Base-by-base conservation (phyloP, 2,888 invertebrate genomes). In the Pherbina coryleti region DNA sequence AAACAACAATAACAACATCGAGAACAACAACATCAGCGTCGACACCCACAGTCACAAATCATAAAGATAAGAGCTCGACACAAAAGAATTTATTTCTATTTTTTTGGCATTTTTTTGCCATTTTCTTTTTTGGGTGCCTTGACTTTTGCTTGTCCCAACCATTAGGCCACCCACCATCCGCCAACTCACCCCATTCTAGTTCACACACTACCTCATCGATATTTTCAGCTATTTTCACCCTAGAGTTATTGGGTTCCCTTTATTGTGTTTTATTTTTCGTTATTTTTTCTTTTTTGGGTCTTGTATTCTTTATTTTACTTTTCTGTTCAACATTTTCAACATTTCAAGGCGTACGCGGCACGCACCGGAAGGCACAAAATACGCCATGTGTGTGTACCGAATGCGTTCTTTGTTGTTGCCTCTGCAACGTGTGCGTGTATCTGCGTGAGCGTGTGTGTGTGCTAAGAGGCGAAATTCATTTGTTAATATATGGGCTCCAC, bases 31-130 rank as follows among this genome's bases (percentile, higher is more conserved):
- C 28, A 49, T 83, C 83, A 84, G 82, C 83, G 85, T 83, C 84
- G 84, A 86, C 86, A 86, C 88, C 86, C 85, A 85, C 84, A 85
- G 86, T 85, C 88, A 88, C 88, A 89, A 89, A 89, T 89, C 89
- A 89, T 88, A 87, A 86, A 88, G 89, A 89, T 89, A 89, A 89
- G 87, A 88, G 85, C 84, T 17, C 55, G 71, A 86, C 85, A 88
- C 87, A 88, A 89, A 86, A 84, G 85, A 88, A 88, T 87, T 85
- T 87, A 86, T 87, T 88, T 86, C 83, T 83, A 84, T 86, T 87
- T 87, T n/a, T 84, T 25, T 78, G 25, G 17, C 44, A n/a, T 31
- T n/a, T 51, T 4, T 75, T 75, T n/a, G 53, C 51, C 31, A 22
- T 22, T 49, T 55, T 55, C n/a, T 31, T 49, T 28, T n/a, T 37